Conservation (phyloP, 1,140 invertebrate species). For the Chionoecetes opilio region DNA sequence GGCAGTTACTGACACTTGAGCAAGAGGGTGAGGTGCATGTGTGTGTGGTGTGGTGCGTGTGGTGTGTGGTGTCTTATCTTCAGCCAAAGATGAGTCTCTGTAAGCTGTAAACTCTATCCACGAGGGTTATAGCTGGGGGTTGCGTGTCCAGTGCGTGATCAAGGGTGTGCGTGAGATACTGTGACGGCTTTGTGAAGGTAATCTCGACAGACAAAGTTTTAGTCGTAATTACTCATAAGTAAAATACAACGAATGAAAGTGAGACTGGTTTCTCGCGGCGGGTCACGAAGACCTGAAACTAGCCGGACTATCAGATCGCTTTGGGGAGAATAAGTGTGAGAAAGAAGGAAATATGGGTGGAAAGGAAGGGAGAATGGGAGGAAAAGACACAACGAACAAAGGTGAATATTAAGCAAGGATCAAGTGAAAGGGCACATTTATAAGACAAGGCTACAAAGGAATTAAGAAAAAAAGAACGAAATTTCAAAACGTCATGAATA, state of each 20-base stretch:
- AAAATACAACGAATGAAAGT: slow-evolving; percentile 11
- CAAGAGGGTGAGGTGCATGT: no score
- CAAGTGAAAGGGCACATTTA: neutral
- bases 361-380: neutral
- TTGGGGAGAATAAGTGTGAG: neutral
- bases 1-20: no score
- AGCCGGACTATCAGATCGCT: slow-evolving; percentile 6
- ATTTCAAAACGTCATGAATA: no score
- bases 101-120: no score
- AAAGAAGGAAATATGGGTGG: neutral
- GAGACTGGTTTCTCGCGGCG: slow-evolving; percentile 8
- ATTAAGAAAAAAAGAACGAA: neutral
- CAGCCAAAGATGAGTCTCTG: no score
- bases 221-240: slow-evolving; percentile 7
- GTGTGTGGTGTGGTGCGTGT: no score
- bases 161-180: no score
- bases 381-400: neutral
- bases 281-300: neutral
- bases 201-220: neutral
- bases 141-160: no score
- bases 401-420: neutral
- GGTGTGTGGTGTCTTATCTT: no score
- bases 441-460: neutral
- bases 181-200: neutral
- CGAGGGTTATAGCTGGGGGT: no score